Percentiles rank a stretch among this genome's conserved stretches.
Conservation (phyloP, 2,113 vertebrate species). For the Pseudonaja textilis region DNA sequence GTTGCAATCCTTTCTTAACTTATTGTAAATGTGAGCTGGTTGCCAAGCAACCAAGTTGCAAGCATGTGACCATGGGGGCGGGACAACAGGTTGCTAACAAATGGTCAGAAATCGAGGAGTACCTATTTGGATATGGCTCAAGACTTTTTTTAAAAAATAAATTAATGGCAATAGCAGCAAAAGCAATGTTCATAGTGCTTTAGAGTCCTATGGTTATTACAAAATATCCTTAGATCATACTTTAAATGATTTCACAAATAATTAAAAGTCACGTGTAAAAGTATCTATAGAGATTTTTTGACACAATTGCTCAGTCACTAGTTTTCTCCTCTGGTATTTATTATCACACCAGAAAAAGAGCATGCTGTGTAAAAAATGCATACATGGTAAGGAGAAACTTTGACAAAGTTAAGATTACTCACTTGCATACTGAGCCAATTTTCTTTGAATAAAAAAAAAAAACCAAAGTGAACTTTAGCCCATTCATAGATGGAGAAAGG, state of each 20-base stretch:
- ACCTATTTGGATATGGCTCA: background rate
- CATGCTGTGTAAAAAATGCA: background rate
- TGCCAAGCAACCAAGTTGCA: background rate
- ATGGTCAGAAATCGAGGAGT: background rate
- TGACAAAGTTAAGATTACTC: background rate
- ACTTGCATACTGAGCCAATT: background rate
- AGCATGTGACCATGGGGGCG: background rate
- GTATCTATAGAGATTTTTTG: background rate
- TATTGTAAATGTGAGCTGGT: background rate
- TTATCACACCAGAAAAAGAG: background rate
- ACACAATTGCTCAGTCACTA: background rate
- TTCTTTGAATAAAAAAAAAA: conserved; percentile 32
- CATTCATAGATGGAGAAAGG: background rate
- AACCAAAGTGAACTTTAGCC: background rate
- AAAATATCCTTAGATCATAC: background rate
- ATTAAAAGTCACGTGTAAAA: background rate
- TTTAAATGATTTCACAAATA: background rate
- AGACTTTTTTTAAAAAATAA: background rate
- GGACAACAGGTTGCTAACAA: background rate
- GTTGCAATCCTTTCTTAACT: background rate
- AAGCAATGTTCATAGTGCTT: background rate
- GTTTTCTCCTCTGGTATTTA: background rate
- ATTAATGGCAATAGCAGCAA: background rate
- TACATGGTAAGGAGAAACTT: background rate
- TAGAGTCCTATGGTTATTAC: background rate